Base-by-base conservation (phyloP, 2,113 vertebrate genomes). In the Albula goreensis region DNA sequence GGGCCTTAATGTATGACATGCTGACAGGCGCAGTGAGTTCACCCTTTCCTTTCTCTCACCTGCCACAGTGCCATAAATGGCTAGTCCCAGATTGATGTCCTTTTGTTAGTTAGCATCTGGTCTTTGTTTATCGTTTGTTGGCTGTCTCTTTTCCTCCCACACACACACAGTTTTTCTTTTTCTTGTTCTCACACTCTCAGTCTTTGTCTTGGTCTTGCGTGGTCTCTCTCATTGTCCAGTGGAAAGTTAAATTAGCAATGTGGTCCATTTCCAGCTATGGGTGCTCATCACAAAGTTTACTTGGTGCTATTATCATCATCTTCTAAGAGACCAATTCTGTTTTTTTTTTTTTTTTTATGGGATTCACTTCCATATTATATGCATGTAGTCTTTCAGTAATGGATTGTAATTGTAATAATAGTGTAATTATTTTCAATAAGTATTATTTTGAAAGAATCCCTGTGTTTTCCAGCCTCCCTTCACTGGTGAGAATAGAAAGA, bases 1-100 rank as follows among this genome's bases (percentile, higher is more conserved):
- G 98, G 89, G 98, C 98, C 87, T 95, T 99, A 94, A 99, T 99
- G 98, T 99, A 99, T 92, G 98, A 99, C 96, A 99, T 99, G 98
- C 97, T 99, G 94, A 99, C 98, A 89, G 98, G 98, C 94, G 98
- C 98, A 95, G 98, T 99, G 95, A 97, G 98, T 98, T 91, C 93
- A 87, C 83, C 25, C 22, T 8, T 50, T 84, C 50, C 74, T n/a
- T 10, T 48, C 12, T 50, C 50, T 50, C 41, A n/a, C 6, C 51
- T 85, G 9, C 31, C 31, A 12, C 3, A 12, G 22, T 13, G 0
- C 0, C 6, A 13, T 19, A 17, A 22, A 10, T 31, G 70, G 70
- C 2, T 22, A 15, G 12, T n/a, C n/a, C 22, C 31, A 41, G 31
- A 41, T 41, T 41, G 31, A 41, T 41, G 31, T 41, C 70, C 7